These are phyloP conservation scores for Chlorops oryzae DNA, from an alignment of 1,140 invertebrate species.

Conservation along the genomic window DNA sequence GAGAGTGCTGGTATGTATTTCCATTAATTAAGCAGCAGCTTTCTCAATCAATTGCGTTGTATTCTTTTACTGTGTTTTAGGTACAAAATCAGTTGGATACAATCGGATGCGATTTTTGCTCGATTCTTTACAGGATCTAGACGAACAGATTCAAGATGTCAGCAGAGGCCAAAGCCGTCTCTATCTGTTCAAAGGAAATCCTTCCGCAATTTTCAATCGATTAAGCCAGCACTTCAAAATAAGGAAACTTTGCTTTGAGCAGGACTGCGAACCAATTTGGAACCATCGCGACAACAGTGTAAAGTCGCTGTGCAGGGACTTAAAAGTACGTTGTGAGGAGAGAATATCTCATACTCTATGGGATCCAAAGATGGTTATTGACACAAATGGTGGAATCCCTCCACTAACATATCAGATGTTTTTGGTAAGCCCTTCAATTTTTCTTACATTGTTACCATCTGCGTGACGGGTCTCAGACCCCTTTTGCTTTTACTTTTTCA, in stretches of 20 bases:
- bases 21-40: neutral
- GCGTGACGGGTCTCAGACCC: too few relatives aligned
- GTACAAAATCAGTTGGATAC: slow-evolving; percentile 59
- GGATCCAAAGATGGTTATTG: slow-evolving; percentile 60
- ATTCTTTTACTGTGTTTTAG: slow-evolving; percentile 39
- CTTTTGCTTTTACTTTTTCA: too few relatives aligned
- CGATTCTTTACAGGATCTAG: slow-evolving; percentile 63
- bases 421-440: slow-evolving; percentile 48
- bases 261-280: slow-evolving; percentile 70
- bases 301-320: slow-evolving; percentile 53
- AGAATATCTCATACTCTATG: slow-evolving; percentile 68
- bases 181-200: slow-evolving; percentile 60
- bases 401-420: slow-evolving; percentile 71
- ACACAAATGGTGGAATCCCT: slow-evolving; percentile 63
- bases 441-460: slow-evolving; percentile 4
- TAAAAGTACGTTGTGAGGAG: slow-evolving; percentile 54
- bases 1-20: slow-evolving; percentile 56
- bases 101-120: slow-evolving; percentile 67
- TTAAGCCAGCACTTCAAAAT: slow-evolving; percentile 55
- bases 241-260: slow-evolving; percentile 58
- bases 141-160: slow-evolving; percentile 54
- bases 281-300: slow-evolving; percentile 56
- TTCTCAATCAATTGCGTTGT: neutral
- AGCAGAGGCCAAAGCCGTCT: slow-evolving; percentile 50
- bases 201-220: slow-evolving; percentile 56